These are phyloP conservation scores for Malachius bipustulatus DNA, from an alignment of 2,888 invertebrate species.

Conservation along the genomic window DNA sequence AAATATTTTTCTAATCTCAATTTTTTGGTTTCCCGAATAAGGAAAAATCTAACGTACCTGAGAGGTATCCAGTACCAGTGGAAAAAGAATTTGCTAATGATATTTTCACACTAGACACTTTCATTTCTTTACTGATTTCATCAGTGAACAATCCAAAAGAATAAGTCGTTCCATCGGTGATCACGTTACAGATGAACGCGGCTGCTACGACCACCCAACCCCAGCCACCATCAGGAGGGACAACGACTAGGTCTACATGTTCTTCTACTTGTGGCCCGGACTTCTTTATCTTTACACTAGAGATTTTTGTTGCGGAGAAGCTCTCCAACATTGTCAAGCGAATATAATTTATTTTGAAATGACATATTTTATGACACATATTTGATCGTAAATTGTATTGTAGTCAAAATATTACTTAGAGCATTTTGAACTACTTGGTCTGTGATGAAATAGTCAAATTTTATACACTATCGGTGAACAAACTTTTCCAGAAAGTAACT, in stretches of 20 bases:
- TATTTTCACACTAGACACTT: slow-evolving; percentile 23
- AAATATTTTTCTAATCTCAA: slow-evolving; percentile 10
- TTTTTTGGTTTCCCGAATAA: background rate
- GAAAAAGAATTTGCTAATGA: slow-evolving; percentile 26
- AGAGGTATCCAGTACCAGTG: slow-evolving; percentile 27
- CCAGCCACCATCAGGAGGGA: slow-evolving; percentile 50
- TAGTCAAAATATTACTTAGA: too few relatives aligned
- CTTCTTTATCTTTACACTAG: slow-evolving; percentile 1
- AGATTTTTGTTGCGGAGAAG: slow-evolving; percentile 8
- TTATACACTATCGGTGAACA: too few relatives aligned
- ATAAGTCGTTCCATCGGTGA: slow-evolving; percentile 48
- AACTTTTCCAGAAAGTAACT: too few relatives aligned
- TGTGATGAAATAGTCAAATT: too few relatives aligned
- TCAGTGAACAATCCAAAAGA: slow-evolving; percentile 45
- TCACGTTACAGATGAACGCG: slow-evolving; percentile 43
- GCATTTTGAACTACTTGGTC: too few relatives aligned
- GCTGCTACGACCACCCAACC: slow-evolving; percentile 47
- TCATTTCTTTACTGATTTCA: slow-evolving; percentile 25
- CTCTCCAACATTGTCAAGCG: too few relatives aligned
- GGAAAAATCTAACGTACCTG: slow-evolving; percentile 22
- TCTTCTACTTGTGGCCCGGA: slow-evolving; percentile 14
- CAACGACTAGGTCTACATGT: slow-evolving; percentile 24
- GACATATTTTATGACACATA: too few relatives aligned
- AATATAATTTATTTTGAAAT: too few relatives aligned
- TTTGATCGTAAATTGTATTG: too few relatives aligned